Evolutionary conservation across 2,888 invertebrate genomes (phyloP).

Genomic region (Pediacus dermestoides): DNA sequence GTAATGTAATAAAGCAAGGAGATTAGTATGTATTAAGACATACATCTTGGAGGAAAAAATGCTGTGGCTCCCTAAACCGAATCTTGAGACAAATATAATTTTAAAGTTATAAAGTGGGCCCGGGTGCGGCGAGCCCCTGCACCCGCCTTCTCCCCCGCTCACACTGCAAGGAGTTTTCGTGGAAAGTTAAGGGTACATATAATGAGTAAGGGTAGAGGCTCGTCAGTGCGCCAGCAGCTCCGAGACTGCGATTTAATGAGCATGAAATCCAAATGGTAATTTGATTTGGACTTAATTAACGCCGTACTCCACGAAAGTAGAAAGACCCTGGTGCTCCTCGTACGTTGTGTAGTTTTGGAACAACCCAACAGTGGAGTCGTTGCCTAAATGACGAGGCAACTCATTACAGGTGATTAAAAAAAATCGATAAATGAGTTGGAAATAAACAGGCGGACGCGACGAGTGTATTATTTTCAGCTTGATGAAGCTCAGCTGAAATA

Average conservation of each 20-base stretch:
- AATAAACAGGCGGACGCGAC: too few species aligned
- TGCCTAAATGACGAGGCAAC: slow-evolving; percentile 2
- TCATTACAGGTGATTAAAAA: slow-evolving; percentile 2
- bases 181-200: slow-evolving; percentile 13
- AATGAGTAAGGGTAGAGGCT: slow-evolving; percentile 32
- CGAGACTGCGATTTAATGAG: slow-evolving; percentile 48
- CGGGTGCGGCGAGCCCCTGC: too few species aligned
- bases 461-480: too few species aligned
- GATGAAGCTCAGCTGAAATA: too few species aligned
- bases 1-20: too few species aligned
- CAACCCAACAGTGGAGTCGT: too few species aligned
- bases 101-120: slow-evolving; percentile 1
- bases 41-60: too few species aligned
- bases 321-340: slow-evolving; percentile 14
- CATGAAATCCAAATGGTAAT: slow-evolving; percentile 51
- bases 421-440: too few species aligned
- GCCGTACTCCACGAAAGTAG: slow-evolving; percentile 30
- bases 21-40: too few species aligned
- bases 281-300: slow-evolving; percentile 51
- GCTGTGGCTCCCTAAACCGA: too few species aligned
- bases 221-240: slow-evolving; percentile 36
- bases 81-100: slow-evolving; percentile 2
- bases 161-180: too few species aligned
- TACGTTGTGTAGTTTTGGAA: background rate
- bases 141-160: too few species aligned